A percentile compares a stretch with the other conserved stretches of the same genome.
These are phyloP conservation scores for Hippocampus abdominalis DNA, from an alignment of 2,113 vertebrate genomes.

Conservation along the genomic window DNA sequence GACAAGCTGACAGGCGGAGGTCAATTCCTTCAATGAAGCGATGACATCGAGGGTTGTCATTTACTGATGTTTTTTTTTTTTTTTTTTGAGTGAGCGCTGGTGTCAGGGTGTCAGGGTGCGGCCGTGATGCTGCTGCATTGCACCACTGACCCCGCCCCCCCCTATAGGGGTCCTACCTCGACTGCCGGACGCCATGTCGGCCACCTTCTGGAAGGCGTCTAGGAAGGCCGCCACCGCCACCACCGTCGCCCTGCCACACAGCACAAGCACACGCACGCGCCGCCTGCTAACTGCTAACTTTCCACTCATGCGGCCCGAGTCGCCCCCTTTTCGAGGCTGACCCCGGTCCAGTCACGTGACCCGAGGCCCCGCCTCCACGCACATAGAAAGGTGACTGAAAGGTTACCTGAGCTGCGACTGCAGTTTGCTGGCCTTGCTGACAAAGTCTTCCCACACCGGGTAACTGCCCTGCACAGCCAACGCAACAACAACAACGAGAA, in stretches of 20 bases:
- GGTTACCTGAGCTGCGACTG: constrained; percentile 76
- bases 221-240: constrained; percentile 73
- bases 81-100: not conserved
- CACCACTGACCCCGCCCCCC: constrained; percentile 53
- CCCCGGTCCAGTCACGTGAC: not conserved
- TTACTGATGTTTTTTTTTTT: not conserved
- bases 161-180: constrained; percentile 69
- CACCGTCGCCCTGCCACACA: constrained; percentile 69
- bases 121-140: constrained; percentile 47
- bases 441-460: constrained; percentile 78
- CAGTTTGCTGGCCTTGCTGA: constrained; percentile 76
- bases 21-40: not conserved
- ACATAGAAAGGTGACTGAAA: not conserved
- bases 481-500: not conserved
- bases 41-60: not conserved
- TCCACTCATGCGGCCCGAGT: no score
- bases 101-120: constrained; percentile 5
- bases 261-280: not conserved
- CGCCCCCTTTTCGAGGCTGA: no score
- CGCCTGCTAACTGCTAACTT: no score
- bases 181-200: constrained; percentile 77
- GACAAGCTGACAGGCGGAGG: not conserved
- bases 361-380: not conserved
- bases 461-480: constrained; percentile 67
- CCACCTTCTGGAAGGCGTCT: constrained; percentile 80